Evolutionary conservation across 2,113 vertebrate genomes (phyloP).

Genomic region (Holacanthus passer): DNA sequence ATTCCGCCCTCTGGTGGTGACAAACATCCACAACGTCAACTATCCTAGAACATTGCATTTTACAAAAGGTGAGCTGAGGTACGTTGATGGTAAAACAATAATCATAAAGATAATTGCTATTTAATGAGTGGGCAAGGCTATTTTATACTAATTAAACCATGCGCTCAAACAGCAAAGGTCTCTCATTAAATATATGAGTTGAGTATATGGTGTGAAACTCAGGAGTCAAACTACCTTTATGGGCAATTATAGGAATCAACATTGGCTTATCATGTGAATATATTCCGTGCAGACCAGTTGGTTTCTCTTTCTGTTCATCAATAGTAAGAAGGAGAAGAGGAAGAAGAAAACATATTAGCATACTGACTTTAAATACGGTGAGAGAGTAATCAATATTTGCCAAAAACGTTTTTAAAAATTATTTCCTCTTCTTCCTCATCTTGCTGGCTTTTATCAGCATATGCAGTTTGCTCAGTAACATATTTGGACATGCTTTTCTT

Average conservation of each 20-base stretch:
- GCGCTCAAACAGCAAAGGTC: conserved; percentile 23
- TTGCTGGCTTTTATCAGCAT: background rate
- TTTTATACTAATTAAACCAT: background rate
- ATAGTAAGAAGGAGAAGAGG: background rate
- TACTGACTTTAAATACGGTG: background rate
- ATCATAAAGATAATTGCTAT: conserved; percentile 26
- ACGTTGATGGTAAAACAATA: conserved; percentile 15
- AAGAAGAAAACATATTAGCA: background rate
- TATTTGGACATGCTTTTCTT: background rate
- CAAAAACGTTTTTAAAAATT: background rate
- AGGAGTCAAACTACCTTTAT: conserved; percentile 18
- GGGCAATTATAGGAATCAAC: background rate
- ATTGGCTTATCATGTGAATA: conserved; percentile 6
- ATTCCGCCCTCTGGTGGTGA: conserved; percentile 72
- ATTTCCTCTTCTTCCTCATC: background rate
- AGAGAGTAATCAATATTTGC: background rate
- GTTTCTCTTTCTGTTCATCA: conserved; percentile 57
- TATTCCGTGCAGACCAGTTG: background rate
- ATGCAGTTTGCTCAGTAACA: background rate
- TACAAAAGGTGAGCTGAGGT: background rate
- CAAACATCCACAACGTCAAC: background rate
- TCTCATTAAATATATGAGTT: background rate
- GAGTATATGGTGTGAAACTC: background rate
- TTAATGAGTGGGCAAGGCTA: conserved; percentile 15
- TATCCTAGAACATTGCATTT: background rate